Conservation (phyloP, 2,113 vertebrate species). For the Chlorocebus sabaeus region DNA sequence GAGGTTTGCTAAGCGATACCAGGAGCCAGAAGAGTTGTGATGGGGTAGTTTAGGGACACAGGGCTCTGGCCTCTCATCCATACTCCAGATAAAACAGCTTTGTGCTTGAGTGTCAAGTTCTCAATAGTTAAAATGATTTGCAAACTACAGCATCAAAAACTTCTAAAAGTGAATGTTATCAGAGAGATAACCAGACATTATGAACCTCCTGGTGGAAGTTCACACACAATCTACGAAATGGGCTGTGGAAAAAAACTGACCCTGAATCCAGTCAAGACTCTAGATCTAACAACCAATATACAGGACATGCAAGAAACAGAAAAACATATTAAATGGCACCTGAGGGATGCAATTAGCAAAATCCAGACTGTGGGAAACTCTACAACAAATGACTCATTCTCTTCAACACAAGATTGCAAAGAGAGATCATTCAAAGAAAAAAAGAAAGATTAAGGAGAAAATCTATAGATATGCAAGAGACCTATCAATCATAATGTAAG, state of each 20-base stretch:
- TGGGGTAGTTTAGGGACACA: background rate
- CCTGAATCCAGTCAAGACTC: background rate
- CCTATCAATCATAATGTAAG: background rate
- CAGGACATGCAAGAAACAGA: background rate
- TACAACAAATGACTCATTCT: background rate
- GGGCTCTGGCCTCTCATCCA: background rate
- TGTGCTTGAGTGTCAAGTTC: background rate
- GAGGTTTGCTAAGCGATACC: background rate
- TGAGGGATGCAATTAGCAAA: background rate
- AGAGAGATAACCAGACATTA: background rate
- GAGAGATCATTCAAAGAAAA: no score
- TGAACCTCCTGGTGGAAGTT: background rate
- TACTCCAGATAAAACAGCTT: background rate
- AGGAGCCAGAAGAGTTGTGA: background rate
- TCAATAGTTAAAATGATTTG: background rate
- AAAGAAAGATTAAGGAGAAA: background rate
- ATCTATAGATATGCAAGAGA: background rate
- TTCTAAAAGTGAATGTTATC: background rate
- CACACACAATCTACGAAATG: background rate
- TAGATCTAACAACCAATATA: background rate
- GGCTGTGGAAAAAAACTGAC: background rate
- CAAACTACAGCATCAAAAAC: background rate
- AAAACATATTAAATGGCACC: background rate
- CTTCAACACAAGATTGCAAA: background rate
- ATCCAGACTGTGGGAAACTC: background rate